Conservation (phyloP, 2,888 invertebrate species). For the Eulithis testata region DNA sequence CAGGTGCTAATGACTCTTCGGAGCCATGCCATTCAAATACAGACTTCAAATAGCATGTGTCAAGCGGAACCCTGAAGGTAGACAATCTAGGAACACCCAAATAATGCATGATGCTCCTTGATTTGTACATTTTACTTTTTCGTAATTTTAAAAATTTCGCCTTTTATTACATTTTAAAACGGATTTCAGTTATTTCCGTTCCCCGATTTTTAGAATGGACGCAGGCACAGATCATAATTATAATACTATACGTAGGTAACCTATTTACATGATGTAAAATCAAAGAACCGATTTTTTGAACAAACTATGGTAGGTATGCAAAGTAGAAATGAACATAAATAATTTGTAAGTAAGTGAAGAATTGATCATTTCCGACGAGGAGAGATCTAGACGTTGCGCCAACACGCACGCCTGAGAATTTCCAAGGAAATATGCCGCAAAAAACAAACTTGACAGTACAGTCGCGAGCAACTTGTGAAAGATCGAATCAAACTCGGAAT, state of each 20-base stretch:
- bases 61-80: too few species aligned
- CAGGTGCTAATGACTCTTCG: conserved; percentile 36
- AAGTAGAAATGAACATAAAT: background rate
- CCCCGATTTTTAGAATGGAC: too few species aligned
- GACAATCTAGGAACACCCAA: too few species aligned
- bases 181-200: too few species aligned
- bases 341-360: conserved; percentile 23
- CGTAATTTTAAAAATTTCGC: too few species aligned
- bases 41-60: too few species aligned
- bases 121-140: too few species aligned
- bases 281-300: background rate
- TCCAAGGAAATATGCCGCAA: conserved; percentile 71
- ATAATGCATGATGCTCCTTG: too few species aligned
- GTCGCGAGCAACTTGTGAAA: conserved; percentile 46
- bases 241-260: too few species aligned
- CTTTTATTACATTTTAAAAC: too few species aligned
- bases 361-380: conserved; percentile 47
- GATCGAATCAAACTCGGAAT: conserved; percentile 53
- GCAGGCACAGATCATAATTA: too few species aligned
- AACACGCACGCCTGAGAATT: conserved; percentile 68
- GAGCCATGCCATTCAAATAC: background rate
- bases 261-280: too few species aligned
- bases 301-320: background rate
- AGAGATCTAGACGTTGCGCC: conserved; percentile 56
- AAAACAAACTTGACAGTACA: conserved; percentile 45